Percentiles rank a stretch among this genome's conserved stretches.
These are phyloP conservation scores for Zhuqinia jingwanae DNA, from an alignment of 2,888 invertebrate species.

Conservation along the genomic window DNA sequence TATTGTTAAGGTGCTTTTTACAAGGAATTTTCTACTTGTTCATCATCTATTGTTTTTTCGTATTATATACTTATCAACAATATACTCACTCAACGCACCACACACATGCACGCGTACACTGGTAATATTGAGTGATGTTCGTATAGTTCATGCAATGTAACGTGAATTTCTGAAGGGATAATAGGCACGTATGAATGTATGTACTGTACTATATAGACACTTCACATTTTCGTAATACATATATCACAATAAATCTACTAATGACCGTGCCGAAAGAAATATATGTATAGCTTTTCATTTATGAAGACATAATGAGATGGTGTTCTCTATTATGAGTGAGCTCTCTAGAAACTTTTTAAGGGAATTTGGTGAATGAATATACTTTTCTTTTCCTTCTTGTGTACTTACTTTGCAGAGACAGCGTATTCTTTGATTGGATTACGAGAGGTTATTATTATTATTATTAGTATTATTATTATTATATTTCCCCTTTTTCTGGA, in stretches of 20 bases:
- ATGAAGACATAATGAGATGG: constrained; percentile 63
- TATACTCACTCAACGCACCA: too few relatives aligned
- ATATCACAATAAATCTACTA: constrained; percentile 28
- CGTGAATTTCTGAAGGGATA: constrained; percentile 10
- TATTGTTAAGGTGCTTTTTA: too few relatives aligned
- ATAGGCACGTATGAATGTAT: too few relatives aligned
- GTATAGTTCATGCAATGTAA: constrained; percentile 39
- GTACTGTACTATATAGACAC: constrained; percentile 6
- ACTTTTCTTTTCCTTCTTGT: neutral
- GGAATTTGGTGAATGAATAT: neutral
- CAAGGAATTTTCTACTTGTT: neutral
- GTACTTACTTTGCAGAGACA: constrained; percentile 25
- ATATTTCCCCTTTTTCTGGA: constrained; percentile 69
- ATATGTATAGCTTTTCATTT: constrained; percentile 62
- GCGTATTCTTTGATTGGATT: constrained; percentile 70
- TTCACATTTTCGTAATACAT: neutral
- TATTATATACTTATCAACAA: too few relatives aligned
- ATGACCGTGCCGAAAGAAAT: constrained; percentile 68
- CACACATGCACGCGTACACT: neutral
- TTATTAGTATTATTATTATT: too few relatives aligned
- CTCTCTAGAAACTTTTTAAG: neutral
- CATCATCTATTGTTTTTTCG: neutral
- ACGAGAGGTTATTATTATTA: constrained; percentile 58
- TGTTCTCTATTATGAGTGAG: neutral
- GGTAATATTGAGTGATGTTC: neutral